Evolutionary conservation across 2,797 vertebrate genomes (phyloP).

Genomic region (Pelobates cultripes): DNA sequence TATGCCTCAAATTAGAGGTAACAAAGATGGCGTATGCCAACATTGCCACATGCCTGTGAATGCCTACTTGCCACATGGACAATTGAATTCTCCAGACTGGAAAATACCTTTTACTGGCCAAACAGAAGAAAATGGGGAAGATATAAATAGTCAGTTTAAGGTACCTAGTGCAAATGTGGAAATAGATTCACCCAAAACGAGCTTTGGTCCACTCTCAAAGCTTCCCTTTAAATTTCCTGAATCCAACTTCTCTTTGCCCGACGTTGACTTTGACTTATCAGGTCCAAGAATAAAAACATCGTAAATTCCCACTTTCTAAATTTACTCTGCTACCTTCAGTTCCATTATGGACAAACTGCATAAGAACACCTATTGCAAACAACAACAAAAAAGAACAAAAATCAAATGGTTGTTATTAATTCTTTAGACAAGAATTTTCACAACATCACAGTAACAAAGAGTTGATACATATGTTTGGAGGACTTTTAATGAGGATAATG

Average conservation of each 20-base stretch:
- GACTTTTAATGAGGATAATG: too few relatives aligned
- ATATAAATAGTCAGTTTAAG: slow-evolving; percentile 19
- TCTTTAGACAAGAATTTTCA: too few relatives aligned
- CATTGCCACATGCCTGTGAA: neutral
- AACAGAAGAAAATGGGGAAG: slow-evolving; percentile 39
- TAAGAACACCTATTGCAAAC: too few relatives aligned
- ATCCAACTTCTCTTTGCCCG: slow-evolving; percentile 32
- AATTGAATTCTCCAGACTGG: slow-evolving; percentile 39
- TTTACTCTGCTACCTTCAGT: too few relatives aligned
- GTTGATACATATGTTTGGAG: too few relatives aligned
- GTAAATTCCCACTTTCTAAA: neutral
- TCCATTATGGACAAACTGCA: too few relatives aligned
- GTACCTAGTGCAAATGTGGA: slow-evolving; percentile 5
- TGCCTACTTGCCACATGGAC: neutral
- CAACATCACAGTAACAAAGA: too few relatives aligned
- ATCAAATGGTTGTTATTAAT: too few relatives aligned
- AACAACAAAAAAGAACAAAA: too few relatives aligned
- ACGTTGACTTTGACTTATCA: slow-evolving; percentile 37
- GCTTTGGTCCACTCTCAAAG: neutral
- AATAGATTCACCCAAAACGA: slow-evolving; percentile 10
- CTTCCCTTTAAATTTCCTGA: slow-evolving; percentile 32
- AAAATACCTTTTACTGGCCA: slow-evolving; percentile 45
- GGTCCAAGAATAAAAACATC: slow-evolving; percentile 10
- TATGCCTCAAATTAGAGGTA: slow-evolving; percentile 33
- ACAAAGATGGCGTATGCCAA: slow-evolving; percentile 10